These are phyloP conservation scores for Loripinus fragilis DNA, from an alignment of 2,888 invertebrate genomes.

Conservation along the genomic window DNA sequence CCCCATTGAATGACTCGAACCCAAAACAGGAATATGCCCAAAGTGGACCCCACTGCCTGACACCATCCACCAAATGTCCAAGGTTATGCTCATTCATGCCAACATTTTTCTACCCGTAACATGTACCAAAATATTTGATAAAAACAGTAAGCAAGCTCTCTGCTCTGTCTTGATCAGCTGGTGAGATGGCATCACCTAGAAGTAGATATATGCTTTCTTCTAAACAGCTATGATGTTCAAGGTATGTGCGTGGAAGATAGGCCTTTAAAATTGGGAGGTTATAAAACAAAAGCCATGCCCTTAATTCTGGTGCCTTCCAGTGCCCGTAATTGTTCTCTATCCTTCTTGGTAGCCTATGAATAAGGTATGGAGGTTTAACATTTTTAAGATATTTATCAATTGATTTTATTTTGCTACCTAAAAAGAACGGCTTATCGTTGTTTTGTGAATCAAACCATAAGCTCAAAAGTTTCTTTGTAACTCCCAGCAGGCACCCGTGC, in stretches of 20 bases:
- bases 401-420: neutral
- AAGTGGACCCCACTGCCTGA: slow-evolving; percentile 41
- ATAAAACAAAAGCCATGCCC: neutral
- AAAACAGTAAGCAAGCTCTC: slow-evolving; percentile 26
- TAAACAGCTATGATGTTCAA: slow-evolving; percentile 39
- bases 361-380: neutral
- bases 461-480: slow-evolving; percentile 14
- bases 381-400: neutral
- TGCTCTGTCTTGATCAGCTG: slow-evolving; percentile 27
- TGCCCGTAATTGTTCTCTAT: slow-evolving; percentile 36
- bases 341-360: slow-evolving; percentile 38
- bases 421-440: slow-evolving; percentile 1
- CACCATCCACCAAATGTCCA: slow-evolving; percentile 30
- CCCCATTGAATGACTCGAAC: slow-evolving; percentile 53
- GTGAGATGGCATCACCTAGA: slow-evolving; percentile 35
- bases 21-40: slow-evolving; percentile 45
- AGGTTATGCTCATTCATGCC: slow-evolving; percentile 50
- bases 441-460: slow-evolving; percentile 25
- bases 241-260: slow-evolving; percentile 25
- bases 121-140: slow-evolving; percentile 19
- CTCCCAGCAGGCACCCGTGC: slow-evolving; percentile 32
- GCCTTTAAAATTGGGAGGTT: slow-evolving; percentile 14
- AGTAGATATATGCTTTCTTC: slow-evolving; percentile 44
- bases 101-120: slow-evolving; percentile 28
- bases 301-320: slow-evolving; percentile 62